Percentiles rank a stretch among this genome's conserved stretches.
Evolutionary conservation across 2,113 vertebrate species (phyloP).

Genomic region (Myrmecophaga tridactyla): DNA sequence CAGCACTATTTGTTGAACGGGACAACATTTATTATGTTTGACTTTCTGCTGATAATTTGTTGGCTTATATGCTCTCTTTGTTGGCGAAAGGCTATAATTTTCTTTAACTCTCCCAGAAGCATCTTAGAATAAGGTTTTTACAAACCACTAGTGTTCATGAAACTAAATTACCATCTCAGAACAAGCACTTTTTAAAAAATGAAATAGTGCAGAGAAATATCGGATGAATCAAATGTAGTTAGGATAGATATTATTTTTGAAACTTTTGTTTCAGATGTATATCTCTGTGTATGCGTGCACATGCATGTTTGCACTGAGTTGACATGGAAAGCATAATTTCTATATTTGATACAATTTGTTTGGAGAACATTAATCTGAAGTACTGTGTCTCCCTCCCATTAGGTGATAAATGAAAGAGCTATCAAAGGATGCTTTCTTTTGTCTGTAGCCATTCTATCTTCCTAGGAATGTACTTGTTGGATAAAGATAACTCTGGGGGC

Average conservation of each 20-base stretch:
- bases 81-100: neutral
- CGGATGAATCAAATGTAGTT: neutral
- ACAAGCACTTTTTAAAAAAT: neutral
- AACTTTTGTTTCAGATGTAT: neutral
- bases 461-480: neutral
- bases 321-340: neutral
- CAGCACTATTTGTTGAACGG: no score
- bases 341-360: neutral
- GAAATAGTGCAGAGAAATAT: neutral
- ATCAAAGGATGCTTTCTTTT: neutral
- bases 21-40: no score
- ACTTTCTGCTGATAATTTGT: neutral
- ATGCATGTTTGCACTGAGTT: neutral
- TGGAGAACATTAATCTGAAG: neutral
- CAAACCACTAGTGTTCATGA: neutral
- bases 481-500: neutral
- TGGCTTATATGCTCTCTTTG: neutral
- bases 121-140: neutral
- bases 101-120: neutral
- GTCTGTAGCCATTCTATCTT: neutral
- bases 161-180: neutral
- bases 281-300: fast-evolving
- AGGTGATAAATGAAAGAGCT: neutral
- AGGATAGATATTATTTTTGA: neutral
- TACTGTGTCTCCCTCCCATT: neutral